Percentiles rank a stretch among this genome's conserved stretches.
Evolutionary conservation across 2,113 vertebrate genomes (phyloP).

Genomic region (Ophthalmolycus amberensis): DNA sequence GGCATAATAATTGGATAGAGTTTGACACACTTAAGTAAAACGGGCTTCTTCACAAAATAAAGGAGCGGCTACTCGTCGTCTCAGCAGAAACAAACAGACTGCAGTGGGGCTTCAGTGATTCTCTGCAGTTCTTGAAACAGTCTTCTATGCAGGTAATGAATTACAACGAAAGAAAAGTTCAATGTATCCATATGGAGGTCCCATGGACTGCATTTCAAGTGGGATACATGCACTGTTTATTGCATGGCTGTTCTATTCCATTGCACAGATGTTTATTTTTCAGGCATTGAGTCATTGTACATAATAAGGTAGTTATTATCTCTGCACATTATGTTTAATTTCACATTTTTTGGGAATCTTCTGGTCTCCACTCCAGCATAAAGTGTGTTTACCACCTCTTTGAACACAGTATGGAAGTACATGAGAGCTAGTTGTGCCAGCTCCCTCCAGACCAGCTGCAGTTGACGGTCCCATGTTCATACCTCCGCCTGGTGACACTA

Average conservation of each 20-base stretch:
- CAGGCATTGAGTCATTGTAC: neutral
- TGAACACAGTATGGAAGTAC: slow-evolving; percentile 30
- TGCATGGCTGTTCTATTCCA: neutral
- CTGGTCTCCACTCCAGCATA: neutral
- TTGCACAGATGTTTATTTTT: neutral
- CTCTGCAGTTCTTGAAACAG: neutral
- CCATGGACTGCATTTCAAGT: neutral
- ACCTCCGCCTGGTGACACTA: slow-evolving; percentile 76
- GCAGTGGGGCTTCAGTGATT: neutral
- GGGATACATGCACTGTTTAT: neutral
- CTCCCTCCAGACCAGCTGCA: slow-evolving; percentile 56
- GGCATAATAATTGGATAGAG: slow-evolving; percentile 76
- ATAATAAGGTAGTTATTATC: neutral
- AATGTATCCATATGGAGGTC: neutral
- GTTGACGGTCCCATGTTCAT: slow-evolving; percentile 68
- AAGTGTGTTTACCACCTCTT: neutral
- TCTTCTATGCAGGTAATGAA: neutral
- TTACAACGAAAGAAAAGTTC: neutral
- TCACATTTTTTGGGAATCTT: slow-evolving; percentile 7
- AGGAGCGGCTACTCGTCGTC: slow-evolving; percentile 27
- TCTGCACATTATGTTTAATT: neutral
- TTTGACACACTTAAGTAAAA: slow-evolving; percentile 77
- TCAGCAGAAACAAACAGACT: neutral
- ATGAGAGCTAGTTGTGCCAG: slow-evolving; percentile 38
- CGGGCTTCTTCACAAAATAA: slow-evolving; percentile 54